Evolutionary conservation across 2,797 vertebrate genomes (phyloP).

Genomic region (Phaenicophaeus curvirostris): DNA sequence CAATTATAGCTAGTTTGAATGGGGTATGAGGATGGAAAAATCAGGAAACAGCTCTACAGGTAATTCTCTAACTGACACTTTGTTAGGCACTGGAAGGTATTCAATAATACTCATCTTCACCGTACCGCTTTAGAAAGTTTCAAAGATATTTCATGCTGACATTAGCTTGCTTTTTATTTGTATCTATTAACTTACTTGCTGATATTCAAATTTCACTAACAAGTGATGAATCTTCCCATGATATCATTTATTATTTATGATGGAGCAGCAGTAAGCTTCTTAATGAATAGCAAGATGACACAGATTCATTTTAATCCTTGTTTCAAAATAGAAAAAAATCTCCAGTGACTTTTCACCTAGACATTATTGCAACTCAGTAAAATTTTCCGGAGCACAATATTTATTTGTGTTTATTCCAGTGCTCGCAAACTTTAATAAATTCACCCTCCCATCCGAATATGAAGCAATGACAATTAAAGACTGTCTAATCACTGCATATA

Average conservation of each 20-base stretch:
- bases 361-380: neutral
- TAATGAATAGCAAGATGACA: constrained; percentile 3
- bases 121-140: neutral
- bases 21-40: neutral
- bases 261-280: neutral
- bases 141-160: neutral
- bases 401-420: neutral
- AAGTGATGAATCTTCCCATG: neutral
- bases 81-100: neutral
- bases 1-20: neutral
- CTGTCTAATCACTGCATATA: neutral
- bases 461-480: constrained; percentile 22
- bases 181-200: neutral
- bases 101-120: neutral
- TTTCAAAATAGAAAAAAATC: constrained; percentile 20
- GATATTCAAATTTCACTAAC: constrained; percentile 22
- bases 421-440: constrained; percentile 16
- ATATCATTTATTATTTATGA: constrained; percentile 8
- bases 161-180: neutral
- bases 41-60: neutral
- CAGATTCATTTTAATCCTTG: neutral
- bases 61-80: neutral
- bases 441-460: neutral
- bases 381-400: neutral
- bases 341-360: neutral